Evolutionary conservation across 2,888 invertebrate species (phyloP).

Genomic region (Lottia gigantea): DNA sequence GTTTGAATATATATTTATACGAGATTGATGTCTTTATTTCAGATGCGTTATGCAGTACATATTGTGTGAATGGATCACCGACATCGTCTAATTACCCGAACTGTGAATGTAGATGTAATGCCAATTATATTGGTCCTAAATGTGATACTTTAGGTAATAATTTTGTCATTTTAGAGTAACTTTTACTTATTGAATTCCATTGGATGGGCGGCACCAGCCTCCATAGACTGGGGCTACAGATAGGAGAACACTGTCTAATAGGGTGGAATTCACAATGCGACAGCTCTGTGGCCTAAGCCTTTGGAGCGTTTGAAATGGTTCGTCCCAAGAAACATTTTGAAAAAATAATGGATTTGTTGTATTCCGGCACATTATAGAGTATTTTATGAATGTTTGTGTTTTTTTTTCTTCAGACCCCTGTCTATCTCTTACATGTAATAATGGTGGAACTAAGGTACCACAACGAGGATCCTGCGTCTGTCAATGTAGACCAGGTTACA

Average conservation of each 20-base stretch:
- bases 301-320: too few species aligned
- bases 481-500: not conserved
- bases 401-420: not conserved
- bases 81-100: not conserved
- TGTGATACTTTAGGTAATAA: constrained; percentile 11
- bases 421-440: not conserved
- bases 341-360: too few species aligned
- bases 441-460: not conserved
- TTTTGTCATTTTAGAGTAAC: not conserved
- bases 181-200: too few species aligned
- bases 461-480: not conserved
- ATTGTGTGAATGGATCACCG: constrained; percentile 9
- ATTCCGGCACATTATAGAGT: too few species aligned
- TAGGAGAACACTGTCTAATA: too few species aligned
- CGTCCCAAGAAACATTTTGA: too few species aligned
- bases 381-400: not conserved
- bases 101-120: constrained; percentile 11
- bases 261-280: too few species aligned
- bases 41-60: not conserved
- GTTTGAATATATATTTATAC: too few species aligned
- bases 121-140: not conserved
- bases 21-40: not conserved
- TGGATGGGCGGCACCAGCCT: too few species aligned
- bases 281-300: too few species aligned
- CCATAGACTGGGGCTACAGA: too few species aligned